Conservation (phyloP, 2,888 invertebrate species). For the Meteorus cinctellus region DNA sequence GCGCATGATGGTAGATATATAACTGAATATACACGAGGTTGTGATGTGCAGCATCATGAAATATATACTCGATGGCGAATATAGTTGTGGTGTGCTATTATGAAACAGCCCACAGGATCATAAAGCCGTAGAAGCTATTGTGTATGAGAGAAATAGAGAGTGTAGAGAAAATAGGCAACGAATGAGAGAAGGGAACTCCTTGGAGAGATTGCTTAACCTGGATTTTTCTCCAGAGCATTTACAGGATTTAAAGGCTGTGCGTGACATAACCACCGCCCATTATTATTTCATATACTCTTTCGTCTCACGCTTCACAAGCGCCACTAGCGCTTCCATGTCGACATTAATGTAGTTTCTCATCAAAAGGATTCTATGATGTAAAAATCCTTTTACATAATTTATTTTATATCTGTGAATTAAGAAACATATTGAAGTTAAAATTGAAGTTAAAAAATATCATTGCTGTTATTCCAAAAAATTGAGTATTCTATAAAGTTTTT, state of each 20-base stretch:
- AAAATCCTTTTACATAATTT: background rate
- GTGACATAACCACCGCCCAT: background rate
- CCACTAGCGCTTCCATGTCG: background rate
- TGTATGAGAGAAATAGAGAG: background rate
- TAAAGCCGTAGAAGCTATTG: background rate
- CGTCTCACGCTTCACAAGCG: background rate
- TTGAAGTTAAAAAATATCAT: too few species aligned
- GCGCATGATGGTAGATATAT: background rate
- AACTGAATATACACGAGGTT: background rate
- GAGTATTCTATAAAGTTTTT: too few species aligned
- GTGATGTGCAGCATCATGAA: background rate
- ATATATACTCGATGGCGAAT: background rate
- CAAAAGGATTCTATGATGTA: background rate
- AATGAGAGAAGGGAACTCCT: background rate
- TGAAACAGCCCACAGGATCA: background rate
- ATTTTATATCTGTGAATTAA: background rate
- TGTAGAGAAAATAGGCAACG: background rate
- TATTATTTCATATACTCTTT: constrained; percentile 2
- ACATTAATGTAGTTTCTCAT: background rate
- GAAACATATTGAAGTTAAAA: too few species aligned
- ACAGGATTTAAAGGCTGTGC: constrained; percentile 4
- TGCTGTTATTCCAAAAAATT: too few species aligned
- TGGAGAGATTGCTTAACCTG: constrained; percentile 22
- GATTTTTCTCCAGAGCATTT: constrained; percentile 11
- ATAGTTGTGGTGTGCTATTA: background rate